phyloP scores from a whole-genome alignment of 2,113 vertebrate species.

The Athene noctua region DNA sequence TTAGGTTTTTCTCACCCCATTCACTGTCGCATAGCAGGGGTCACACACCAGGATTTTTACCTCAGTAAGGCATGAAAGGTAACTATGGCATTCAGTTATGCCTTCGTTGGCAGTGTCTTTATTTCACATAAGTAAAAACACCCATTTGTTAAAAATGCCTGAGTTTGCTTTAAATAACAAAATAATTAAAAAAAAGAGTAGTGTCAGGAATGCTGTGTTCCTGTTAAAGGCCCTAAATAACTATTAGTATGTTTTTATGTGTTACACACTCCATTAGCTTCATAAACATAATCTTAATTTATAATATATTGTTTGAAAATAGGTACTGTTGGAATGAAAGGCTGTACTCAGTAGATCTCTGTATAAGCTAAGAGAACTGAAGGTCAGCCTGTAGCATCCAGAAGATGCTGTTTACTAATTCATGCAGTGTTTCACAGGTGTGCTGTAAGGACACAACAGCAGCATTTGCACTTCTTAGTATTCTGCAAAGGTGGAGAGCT shows the following conservation, averaged over 20 bases:
- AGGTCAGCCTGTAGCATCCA: constrained; percentile 25
- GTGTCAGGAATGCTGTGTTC: background rate
- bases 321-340: background rate
- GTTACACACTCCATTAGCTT: background rate
- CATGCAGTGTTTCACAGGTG: background rate
- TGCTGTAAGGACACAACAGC: background rate
- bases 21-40: background rate
- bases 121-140: background rate
- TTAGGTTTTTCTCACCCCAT: background rate
- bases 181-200: background rate
- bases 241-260: background rate
- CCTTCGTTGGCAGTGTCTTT: background rate
- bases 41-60: background rate
- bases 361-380: background rate
- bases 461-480: constrained; percentile 30
- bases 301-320: background rate
- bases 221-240: background rate
- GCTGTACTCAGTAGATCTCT: background rate
- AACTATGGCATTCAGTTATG: background rate
- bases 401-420: constrained; percentile 37
- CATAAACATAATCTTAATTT: background rate
- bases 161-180: background rate
- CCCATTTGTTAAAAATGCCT: background rate
- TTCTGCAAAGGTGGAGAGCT: constrained; percentile 25
- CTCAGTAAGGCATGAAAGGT: background rate